These are phyloP conservation scores for Calycopis cecrops DNA, from an alignment of 1,140 invertebrate species.

Conservation along the genomic window DNA sequence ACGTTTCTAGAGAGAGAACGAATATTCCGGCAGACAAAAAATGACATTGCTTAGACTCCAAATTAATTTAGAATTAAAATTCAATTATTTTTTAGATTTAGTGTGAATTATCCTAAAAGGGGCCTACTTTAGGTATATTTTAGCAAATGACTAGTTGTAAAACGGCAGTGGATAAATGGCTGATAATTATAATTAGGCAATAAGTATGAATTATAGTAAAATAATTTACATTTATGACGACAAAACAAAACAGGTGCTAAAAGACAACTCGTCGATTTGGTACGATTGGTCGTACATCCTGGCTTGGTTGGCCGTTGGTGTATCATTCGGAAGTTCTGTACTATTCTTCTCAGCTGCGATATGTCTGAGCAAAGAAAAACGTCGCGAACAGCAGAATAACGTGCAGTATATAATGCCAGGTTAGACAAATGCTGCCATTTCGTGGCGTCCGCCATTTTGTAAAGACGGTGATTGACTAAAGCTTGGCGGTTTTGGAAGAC, in stretches of 20 bases:
- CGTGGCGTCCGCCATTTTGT: conserved; percentile 39
- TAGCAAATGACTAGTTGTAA: too few relatives aligned
- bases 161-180: too few relatives aligned
- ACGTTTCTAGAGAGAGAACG: too few relatives aligned
- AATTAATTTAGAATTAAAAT: too few relatives aligned
- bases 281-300: conserved; percentile 92
- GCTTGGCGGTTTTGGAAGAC: conserved; percentile 57
- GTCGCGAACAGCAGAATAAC: conserved; percentile 82
- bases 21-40: too few relatives aligned
- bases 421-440: conserved; percentile 70
- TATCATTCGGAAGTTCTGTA: conserved; percentile 83
- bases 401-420: conserved; percentile 93
- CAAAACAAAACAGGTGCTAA: conserved; percentile 78
- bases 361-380: conserved; percentile 83
- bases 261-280: conserved; percentile 80
- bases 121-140: too few relatives aligned
- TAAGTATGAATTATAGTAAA: too few relatives aligned
- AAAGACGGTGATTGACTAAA: conserved; percentile 37
- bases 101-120: too few relatives aligned
- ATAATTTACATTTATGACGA: conserved; percentile 15
- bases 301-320: conserved; percentile 87
- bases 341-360: conserved; percentile 87
- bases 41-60: too few relatives aligned
- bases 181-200: too few relatives aligned
- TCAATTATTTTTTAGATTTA: too few relatives aligned